Base-by-base conservation (phyloP, 2,113 vertebrate species). In the Ictalurus furcatus region DNA sequence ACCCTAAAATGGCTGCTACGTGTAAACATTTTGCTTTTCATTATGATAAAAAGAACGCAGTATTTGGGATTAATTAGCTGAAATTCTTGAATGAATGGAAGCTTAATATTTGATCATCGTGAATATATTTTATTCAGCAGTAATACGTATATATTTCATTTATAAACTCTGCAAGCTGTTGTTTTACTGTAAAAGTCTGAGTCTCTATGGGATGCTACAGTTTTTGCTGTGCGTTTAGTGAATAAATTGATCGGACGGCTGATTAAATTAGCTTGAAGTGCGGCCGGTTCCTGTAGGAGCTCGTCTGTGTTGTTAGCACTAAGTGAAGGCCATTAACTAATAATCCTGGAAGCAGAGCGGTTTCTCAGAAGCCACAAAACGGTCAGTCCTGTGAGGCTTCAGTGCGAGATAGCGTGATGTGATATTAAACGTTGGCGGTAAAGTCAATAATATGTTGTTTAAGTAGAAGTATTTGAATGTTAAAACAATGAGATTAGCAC, bases 291-390 rank as follows among this genome's bases (percentile, higher is more conserved):
- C 48, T 73, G 37, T 44, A 17, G 59, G 30, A 30, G 44, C 44
- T 40, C 1, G 54, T 44, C 40, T 16, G 56, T 6, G 17, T 37
- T 17, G 16, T 37, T 16, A 30, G 48, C 58, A 30, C 56, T 59
- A 86, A 86, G 78, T 80, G 74, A 79, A 48, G 71, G 63, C 28
- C 54, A 48, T 85, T 67, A 85, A 73, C 44, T 86, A 56, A 89
- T 71, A 80, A 89, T 21, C 8, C 8, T 65, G 17, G 40, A 63
- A n/a, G 69, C 37, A 1, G 74, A 87, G 74, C 21, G 85, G 85
- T 87, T 87, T 74, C 73, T 59, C 74, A 78, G 85, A 59, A 78
- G 28, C 73, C 85, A 79, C 73, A 78, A 11, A n/a, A n/a, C 13
- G 28, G 23, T 21, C 40, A 14, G 16, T 58, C 23, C 69, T 34